Base-by-base conservation (phyloP, 1,140 invertebrate species). In the Leptinotarsa defecta region DNA sequence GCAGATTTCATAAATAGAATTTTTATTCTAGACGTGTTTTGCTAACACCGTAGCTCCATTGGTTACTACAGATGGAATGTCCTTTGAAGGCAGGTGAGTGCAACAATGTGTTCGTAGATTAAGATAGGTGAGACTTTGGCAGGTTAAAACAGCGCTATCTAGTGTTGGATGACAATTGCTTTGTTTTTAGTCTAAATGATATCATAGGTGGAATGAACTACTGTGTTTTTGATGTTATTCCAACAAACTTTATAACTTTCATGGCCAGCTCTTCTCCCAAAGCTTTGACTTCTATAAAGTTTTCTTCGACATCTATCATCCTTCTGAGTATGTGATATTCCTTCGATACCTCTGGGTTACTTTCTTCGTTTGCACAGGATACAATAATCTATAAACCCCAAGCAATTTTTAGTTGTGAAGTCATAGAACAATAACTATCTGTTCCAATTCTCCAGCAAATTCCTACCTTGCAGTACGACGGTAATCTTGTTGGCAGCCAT, bases 201-300 rank as follows among this genome's bases (percentile, higher is more conserved):
- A 3, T 43, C 8, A 11, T 43, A 43, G 34, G 8, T 43, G 34
- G 34, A 43, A 43, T 43, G 17, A 57, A 13, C 52, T 17, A 57
- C 52, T 57, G 52, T 19, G 52, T 63, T n/a, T 65, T 43, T 43
- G 34, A 3, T 11, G 6, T 11, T 11, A 43, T 11, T 34, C 34
- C 34, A 43, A 74, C 76, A 87, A 86, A 94, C 91, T 94, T 94
- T 74, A 98, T 93, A 13, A 99, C 95, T 83, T 96, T 92, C 90
- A 95, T 95, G 2, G 96, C 97, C 4, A 99, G 87, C 72, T 98
- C 95, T 86, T 97, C 94, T 15, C 96, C 95, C 6, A 98, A 86
- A n/a, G 94, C 93, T 43, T 91, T 93, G 0, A 97, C 95, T 88
- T 96, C 94, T n/a, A 99, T 91, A 78, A 98, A 99, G 82, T 96